Conservation (phyloP, 2,797 vertebrate species). For the Ceyx erithaca region DNA sequence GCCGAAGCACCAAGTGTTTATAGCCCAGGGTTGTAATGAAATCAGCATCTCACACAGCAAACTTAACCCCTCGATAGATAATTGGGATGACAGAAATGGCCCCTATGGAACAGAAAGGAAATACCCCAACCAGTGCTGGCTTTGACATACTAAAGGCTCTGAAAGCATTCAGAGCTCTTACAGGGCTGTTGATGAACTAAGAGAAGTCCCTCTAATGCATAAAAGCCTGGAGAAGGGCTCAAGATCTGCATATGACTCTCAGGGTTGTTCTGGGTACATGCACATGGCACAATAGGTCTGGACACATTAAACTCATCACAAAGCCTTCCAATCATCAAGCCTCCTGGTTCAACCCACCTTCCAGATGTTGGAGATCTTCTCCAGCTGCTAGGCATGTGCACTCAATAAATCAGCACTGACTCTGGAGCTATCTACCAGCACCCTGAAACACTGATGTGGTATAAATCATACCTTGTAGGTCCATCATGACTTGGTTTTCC, state of each 20-base stretch:
- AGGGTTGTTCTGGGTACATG: background rate
- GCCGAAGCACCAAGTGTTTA: constrained; percentile 38
- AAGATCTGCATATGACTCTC: background rate
- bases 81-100: background rate
- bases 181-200: background rate
- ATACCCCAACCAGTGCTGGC: background rate
- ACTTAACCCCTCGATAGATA: background rate
- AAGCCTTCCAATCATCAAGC: background rate
- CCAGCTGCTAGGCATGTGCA: background rate
- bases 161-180: background rate
- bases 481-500: background rate
- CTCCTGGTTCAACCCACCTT: background rate
- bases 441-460: background rate
- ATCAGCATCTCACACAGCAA: constrained; percentile 44
- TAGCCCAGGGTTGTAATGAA: constrained; percentile 48
- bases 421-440: background rate
- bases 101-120: background rate
- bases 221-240: background rate
- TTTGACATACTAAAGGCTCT: background rate
- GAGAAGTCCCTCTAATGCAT: fast-evolving
- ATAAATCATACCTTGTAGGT: fast-evolving
- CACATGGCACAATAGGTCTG: background rate
- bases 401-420: background rate
- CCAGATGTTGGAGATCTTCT: background rate
- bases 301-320: fast-evolving